phyloP scores from a whole-genome alignment of 2,113 vertebrate genomes.

The Zootoca vivipara region DNA sequence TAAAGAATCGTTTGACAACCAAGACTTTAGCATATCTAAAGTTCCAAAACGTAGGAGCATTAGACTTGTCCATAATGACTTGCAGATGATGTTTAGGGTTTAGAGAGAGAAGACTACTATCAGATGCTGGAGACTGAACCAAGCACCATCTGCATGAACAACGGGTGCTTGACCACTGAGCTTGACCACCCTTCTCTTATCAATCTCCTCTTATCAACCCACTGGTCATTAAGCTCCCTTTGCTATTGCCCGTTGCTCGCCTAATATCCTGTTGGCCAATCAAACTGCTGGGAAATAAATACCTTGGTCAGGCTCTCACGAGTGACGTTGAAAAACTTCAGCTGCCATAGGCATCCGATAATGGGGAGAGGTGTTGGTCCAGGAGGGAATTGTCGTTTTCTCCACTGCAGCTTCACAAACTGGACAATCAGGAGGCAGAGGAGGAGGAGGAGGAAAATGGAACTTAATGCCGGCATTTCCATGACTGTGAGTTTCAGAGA shows the following conservation, averaged over 20 bases:
- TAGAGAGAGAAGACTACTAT: too few relatives aligned
- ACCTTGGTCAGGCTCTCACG: conserved; percentile 55
- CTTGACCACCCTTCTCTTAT: not conserved
- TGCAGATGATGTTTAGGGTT: too few relatives aligned
- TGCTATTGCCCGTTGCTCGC: not conserved
- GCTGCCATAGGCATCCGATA: conserved; percentile 65
- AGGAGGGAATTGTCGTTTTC: conserved; percentile 43
- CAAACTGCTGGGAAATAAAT: conserved; percentile 10
- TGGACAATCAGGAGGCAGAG: conserved; percentile 25
- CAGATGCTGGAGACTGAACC: too few relatives aligned
- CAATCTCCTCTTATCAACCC: not conserved
- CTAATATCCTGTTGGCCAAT: not conserved
- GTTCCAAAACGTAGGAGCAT: not conserved
- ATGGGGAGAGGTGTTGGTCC: conserved; percentile 60
- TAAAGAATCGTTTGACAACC: not conserved
- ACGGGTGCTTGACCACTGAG: too few relatives aligned
- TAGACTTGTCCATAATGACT: too few relatives aligned
- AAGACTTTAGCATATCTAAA: not conserved
- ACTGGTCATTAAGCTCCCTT: too few relatives aligned
- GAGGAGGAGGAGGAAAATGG: not conserved
- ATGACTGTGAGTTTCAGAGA: not conserved
- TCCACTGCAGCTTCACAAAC: conserved; percentile 44
- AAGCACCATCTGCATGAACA: too few relatives aligned
- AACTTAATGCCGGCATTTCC: conserved; percentile 28
- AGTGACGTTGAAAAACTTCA: conserved; percentile 54